Evolutionary conservation across 2,797 vertebrate species (phyloP).

Genomic region (Taeniopygia guttata): DNA sequence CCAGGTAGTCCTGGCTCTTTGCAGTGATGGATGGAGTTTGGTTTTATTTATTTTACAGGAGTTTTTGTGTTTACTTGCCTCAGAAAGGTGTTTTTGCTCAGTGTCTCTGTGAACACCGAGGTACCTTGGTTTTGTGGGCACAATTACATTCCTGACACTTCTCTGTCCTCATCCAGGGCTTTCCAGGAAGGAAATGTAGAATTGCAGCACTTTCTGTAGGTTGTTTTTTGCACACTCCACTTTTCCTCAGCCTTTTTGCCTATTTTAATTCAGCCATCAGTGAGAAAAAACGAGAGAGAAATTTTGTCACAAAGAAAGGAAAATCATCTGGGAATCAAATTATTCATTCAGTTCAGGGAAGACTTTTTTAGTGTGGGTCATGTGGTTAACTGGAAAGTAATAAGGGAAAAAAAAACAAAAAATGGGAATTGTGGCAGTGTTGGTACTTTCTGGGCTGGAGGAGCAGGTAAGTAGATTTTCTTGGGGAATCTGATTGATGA

Average conservation of each 20-base stretch:
- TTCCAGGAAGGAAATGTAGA: not conserved
- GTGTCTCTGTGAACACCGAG: not conserved
- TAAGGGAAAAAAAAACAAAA: not conserved
- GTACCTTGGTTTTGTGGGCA: not conserved
- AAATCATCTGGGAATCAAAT: not conserved
- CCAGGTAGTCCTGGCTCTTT: not conserved
- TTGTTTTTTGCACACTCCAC: not conserved
- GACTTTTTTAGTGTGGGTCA: not conserved
- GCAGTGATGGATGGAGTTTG: not conserved
- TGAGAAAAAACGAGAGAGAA: not conserved
- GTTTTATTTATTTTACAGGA: not conserved
- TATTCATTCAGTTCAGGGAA: not conserved
- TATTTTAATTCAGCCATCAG: not conserved
- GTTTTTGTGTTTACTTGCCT: not conserved
- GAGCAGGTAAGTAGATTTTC: not conserved
- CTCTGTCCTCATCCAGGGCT: not conserved
- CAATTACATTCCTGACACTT: not conserved
- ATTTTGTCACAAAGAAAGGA: not conserved
- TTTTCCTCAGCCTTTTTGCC: not conserved
- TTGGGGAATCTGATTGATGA: not conserved
- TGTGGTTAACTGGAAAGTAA: not conserved
- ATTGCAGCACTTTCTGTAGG: not conserved
- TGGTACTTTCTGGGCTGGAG: not conserved
- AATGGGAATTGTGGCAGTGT: not conserved
- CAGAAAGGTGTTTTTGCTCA: not conserved